Evolutionary conservation across 2,888 invertebrate species (phyloP), one percentile per base, ranked within the genome.

Genomic region (Falcaria lacertinaria): DNA sequence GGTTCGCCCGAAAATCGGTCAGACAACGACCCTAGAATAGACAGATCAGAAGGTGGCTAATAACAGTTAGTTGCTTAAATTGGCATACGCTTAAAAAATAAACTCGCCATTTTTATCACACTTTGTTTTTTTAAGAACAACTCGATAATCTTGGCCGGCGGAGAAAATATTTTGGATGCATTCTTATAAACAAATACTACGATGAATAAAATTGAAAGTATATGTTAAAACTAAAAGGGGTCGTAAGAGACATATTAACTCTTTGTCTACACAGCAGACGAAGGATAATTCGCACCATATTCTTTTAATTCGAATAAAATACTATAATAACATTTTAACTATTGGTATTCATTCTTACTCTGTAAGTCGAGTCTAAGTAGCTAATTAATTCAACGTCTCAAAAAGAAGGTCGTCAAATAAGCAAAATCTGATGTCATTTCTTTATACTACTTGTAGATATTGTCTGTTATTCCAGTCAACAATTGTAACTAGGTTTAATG

Each of bases 1-100:
- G 19, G n/a, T 1, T 13, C 17, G 13, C 17, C 7, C 13, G 52
- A 59, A 59, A 57, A 54, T 53, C 51, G 49, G 54, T 52, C 57
- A 45, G 45, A 52, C 49, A 46, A 54, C 52, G 54, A 54, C 61
- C 66, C 50, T 64, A 56, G 60, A 62, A 50, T 50, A 54, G 54
- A 45, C 44, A 42, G 54, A 58, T 61, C 47, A 40, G 7, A n/a
- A n/a, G n/a, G 54, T 54, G 50, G 57, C 47, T 37, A 45, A 28
- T 50, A n/a, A n/a, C 54, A 39, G 46, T 57, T 57, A 60, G 55
- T 50, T 39, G 39, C 49, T 50, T 57, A 44, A 58, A 53, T 63
- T 59, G 61, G 58, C 56, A 61, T 52, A 47, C 34, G 41, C 42
- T 41, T 47, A 42, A 38, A 37, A 40, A 35, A 35, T 35, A 35